Evolutionary conservation across 2,888 invertebrate genomes (phyloP), one percentile per base, ranked within the genome.

Genomic region (Nomada fucata): DNA sequence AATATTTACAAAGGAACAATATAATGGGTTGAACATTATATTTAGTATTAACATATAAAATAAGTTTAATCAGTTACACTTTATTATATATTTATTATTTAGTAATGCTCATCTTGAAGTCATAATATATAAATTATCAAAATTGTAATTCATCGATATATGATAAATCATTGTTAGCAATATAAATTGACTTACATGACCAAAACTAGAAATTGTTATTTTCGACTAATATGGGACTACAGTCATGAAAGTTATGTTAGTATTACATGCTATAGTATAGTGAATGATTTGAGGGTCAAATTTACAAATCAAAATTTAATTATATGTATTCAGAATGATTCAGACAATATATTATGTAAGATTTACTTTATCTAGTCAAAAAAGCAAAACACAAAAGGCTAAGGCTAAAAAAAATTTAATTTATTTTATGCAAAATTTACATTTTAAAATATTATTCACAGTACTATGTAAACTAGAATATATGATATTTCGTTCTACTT

Each of bases 341-440:
- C 47, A 44, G 55, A 7, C 44, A 57, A 57, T 69, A 36, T 57
- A 44, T 50, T 50, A 13, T 23, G 36, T 59, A 59, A 67, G 42
- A 50, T 23, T 60, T 74, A 59, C 20, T 26, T 15, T 69, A 53
- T 75, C 53, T 76, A 69, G 69, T 69, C 75, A 76, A 15, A n/a
- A 29, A 29, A 18, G 26, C 55, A 18, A 44, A 10, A 26, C 36
- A 36, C 36, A 36, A 36, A 36, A 36, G 36, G 2, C 23, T 1
- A 23, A 23, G n/a, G n/a, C n/a, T n/a, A 20, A 61, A 65, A 20
- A 15, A 9, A 47, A 59, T 20, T 57, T 29, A 65, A 57, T 50
- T 55, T 55, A 53, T 20, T 44, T 23, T n/a, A 10, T 47, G 15
- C 7, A 36, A 29, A 60, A 36, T 18, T 59, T 42, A 52, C 57